phyloP scores from a whole-genome alignment of 2,888 invertebrate genomes.

The Sceliomorpha sp. region DNA sequence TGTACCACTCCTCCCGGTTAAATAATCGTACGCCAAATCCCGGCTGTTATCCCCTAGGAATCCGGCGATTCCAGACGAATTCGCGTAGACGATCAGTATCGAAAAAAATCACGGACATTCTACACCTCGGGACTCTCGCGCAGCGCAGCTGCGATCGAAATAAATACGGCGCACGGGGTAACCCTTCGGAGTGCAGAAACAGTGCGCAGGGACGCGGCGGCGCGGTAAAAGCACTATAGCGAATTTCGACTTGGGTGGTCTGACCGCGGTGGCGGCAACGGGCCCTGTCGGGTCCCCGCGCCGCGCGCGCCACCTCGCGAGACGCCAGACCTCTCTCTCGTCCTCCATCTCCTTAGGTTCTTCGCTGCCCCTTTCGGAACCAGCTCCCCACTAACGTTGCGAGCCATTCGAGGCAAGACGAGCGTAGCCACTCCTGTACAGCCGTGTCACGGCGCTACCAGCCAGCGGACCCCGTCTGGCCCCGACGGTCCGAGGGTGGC shows the following conservation, averaged over 20 bases:
- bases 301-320: constrained; percentile 76
- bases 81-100: too few relatives aligned
- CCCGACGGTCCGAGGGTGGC: constrained; percentile 21
- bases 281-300: constrained; percentile 75
- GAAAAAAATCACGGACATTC: constrained; percentile 33
- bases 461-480: too few relatives aligned
- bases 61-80: too few relatives aligned
- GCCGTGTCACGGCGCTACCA: constrained; percentile 38
- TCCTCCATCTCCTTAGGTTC: constrained; percentile 30
- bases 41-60: too few relatives aligned
- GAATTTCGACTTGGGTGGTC: constrained; percentile 80
- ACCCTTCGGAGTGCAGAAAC: constrained; percentile 48
- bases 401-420: constrained; percentile 40
- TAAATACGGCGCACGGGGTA: constrained; percentile 25
- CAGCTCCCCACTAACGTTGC: constrained; percentile 26
- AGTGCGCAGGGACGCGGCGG: constrained; percentile 58
- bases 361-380: constrained; percentile 11
- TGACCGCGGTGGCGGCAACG: constrained; percentile 74
- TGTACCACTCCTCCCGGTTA: too few relatives aligned
- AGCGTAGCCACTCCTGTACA: constrained; percentile 66
- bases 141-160: constrained; percentile 8
- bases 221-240: constrained; percentile 71
- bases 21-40: too few relatives aligned
- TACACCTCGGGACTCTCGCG: constrained; percentile 43
- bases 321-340: constrained; percentile 46